Base-by-base conservation (phyloP, 2,797 vertebrate genomes). In the Sebastes matsubarae region DNA sequence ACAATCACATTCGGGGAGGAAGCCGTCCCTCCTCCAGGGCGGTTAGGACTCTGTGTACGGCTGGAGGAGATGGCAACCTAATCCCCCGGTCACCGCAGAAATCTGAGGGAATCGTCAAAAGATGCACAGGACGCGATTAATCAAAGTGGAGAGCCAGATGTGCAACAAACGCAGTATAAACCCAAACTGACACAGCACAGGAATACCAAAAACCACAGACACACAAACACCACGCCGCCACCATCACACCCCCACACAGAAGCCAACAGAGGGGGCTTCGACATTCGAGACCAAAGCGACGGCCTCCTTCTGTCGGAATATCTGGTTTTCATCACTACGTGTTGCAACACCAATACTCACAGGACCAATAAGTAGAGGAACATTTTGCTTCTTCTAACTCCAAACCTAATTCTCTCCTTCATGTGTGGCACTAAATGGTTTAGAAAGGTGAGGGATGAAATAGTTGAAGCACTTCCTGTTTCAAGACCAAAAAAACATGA, bases 1-100 rank as follows among this genome's bases (percentile, higher is more conserved):
- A 92, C 91, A 94, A 95, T 95, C 91, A 91, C 95, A 95, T 94
- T 93, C 92, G 4, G 70, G 80, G 92, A 95, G 93, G 94, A 95
- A 94, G 91, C 90, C 77, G 74, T 92, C 88, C 89, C 86, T 93
- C 92, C 93, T 94, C 91, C 91, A 85, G 84, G 89, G 90, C 86
- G 86, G 90, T 92, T 87, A 90, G 93, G 88, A 94, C 90, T 93
- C 78, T 75, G 79, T 93, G 91, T 94, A 91, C 89, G 85, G 83
- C 88, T 93, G 93, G 92, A 90, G 85, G 92, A 92, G 93, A 94
- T 91, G 92, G 94, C 92, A 93, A 93, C 92, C 83, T 91, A 94
- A 93, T 94, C 93, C 91, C 84, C 90, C 20, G 86, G 93, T 87
- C 90, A 82, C 89, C 68, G 6, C 90, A 85, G 85, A 93, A 94